Evolutionary conservation across 2,888 invertebrate genomes (phyloP), one percentile per base, ranked within the genome.

Genomic region (Idaea straminata): DNA sequence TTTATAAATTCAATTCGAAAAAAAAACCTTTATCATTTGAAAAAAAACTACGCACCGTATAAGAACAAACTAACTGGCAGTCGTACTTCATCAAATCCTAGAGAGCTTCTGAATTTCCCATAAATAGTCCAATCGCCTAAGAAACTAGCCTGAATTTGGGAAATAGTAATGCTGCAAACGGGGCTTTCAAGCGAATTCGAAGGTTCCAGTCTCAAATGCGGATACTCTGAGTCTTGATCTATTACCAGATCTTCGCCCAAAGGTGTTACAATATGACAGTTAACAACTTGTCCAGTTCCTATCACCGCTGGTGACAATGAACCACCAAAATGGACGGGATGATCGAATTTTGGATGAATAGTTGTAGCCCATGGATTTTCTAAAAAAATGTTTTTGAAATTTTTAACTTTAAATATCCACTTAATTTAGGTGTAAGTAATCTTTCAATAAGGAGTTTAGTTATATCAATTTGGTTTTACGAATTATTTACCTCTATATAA

Each of bases 241-340:
- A 82, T 66, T 3, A 77, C 73, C 59, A 82, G 70, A 69, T 81
- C 71, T 75, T 82, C 82, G 5, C 78, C 82, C n/a, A 72, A 63
- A 0, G 84, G 85, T 4, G 85, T 85, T 5, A 84, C 65, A 16
- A 85, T 72, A 66, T 82, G 83, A 61, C 86, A 86, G 3, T 77
- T 72, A 5, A 72, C 38, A 1, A 76, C 64, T 3, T 62, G 35
- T 0, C 74, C 75, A 15, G 3, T 4, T 0, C 76, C 75, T 25
- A 64, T 59, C 4, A 85, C 75, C 0, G 73, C 77, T 5, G 83
- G 75, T 15, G 73, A 69, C 4, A 82, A 66, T n/a, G 68, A 73
- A 3, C 75, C 76, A 15, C 79, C 79, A 3, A 69, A 74, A 68
- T 84, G 74, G 0, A 85, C 83, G 0, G 76, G 74, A 63, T 84